Percentiles rank a stretch among this genome's conserved stretches.
Conservation (phyloP, 1,140 invertebrate species). For the Diabrotica virgifera region DNA sequence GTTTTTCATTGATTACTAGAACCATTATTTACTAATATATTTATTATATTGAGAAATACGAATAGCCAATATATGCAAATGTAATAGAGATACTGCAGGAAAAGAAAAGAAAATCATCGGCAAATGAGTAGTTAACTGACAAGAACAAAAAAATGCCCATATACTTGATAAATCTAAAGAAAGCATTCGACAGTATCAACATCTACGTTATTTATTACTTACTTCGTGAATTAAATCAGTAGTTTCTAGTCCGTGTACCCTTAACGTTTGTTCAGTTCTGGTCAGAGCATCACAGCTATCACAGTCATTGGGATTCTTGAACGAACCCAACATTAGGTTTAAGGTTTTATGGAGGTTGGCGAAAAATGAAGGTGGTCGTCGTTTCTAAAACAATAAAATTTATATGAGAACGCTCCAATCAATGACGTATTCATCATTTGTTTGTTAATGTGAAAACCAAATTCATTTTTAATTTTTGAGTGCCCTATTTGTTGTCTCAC, state of each 20-base stretch:
- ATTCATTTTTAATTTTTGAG: too few species aligned
- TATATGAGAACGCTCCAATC: background rate
- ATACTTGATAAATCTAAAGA: background rate
- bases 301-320: conserved; percentile 68
- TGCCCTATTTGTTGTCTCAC: too few species aligned
- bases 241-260: conserved; percentile 83
- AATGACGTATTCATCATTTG: too few species aligned
- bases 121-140: too few species aligned
- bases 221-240: conserved; percentile 77
- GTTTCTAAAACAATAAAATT: conserved; percentile 60
- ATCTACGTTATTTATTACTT: conserved; percentile 6
- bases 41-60: too few species aligned
- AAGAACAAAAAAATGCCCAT: too few species aligned
- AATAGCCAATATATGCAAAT: too few species aligned
- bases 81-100: too few species aligned
- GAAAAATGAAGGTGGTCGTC: conserved; percentile 82
- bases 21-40: too few species aligned
- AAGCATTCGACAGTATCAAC: background rate
- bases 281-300: conserved; percentile 56
- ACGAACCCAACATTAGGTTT: conserved; percentile 80
- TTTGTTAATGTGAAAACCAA: too few species aligned
- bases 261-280: conserved; percentile 67
- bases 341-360: conserved; percentile 83
- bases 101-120: too few species aligned
- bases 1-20: too few species aligned